Evolutionary conservation across 2,888 invertebrate genomes (phyloP), one percentile per base, ranked within the genome.

Genomic region (Escarpia spicata): DNA sequence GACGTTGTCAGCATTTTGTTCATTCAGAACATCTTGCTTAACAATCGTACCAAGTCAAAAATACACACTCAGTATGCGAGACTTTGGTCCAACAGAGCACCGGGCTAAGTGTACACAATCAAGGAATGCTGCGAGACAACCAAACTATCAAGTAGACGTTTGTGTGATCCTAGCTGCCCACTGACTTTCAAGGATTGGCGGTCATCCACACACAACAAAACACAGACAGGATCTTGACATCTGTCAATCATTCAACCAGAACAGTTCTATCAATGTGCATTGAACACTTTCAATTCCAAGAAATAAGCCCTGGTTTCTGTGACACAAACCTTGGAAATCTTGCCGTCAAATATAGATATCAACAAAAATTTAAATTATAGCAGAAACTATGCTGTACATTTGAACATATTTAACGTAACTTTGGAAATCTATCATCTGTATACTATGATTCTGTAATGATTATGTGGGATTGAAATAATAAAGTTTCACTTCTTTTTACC

Each of bases 21-120:
- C 75, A 75, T 75, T 75, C 75, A 75, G 26, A 75, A 75, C n/a
- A n/a, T 75, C 75, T 75, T 75, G 75, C 75, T 75, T 75, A 3
- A 75, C 75, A 75, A n/a, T 75, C 75, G 2, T 75, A 26, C 75
- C 75, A 75, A 26, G 75, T 75, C 75, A 75, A 75, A 75, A 75
- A 26, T 75, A 75, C 75, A 75, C n/a, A 75, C 26, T 75, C 15
- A 75, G 75, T 75, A 75, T 26, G 75, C 26, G 75, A 75, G 75
- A 75, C 75, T 75, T 75, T 75, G 75, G 75, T 75, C 75, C n/a
- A n/a, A 75, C 75, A 75, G 15, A 75, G 75, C 75, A 75, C 75
- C 52, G 6, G 19, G 4, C 75, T 75, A 75, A 75, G 75, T 75
- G 75, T 26, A 75, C 75, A 75, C 19, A 26, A 6, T 26, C n/a